These are phyloP conservation scores for Celastrina argiolus DNA, from an alignment of 2,888 invertebrate genomes.

Conservation along the genomic window DNA sequence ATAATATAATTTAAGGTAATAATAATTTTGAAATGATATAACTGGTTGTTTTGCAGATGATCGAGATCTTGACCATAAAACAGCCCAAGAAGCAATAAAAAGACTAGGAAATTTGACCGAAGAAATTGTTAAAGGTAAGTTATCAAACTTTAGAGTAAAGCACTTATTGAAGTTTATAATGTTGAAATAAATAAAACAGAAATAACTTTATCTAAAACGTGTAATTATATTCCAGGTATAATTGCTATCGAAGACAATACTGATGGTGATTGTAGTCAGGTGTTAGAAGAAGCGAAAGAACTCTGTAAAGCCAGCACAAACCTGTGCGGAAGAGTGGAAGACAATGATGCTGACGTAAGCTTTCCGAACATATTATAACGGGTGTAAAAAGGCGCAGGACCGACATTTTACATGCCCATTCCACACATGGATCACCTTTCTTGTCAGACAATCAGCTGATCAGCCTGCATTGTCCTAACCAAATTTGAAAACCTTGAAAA, in stretches of 20 bases:
- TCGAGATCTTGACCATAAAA: slow-evolving; percentile 45
- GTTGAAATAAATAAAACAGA: not conserved
- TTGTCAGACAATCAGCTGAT: too few species aligned
- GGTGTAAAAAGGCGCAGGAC: too few species aligned
- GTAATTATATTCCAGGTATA: slow-evolving; percentile 40
- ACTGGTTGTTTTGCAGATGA: slow-evolving; percentile 37
- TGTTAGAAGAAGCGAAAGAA: slow-evolving; percentile 38
- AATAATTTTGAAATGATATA: not conserved
- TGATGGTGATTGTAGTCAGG: slow-evolving; percentile 36
- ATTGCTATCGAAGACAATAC: slow-evolving; percentile 38
- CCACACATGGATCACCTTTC: too few species aligned
- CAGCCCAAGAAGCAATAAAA: slow-evolving; percentile 44
- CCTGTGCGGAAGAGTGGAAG: slow-evolving; percentile 39
- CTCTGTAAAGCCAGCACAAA: slow-evolving; percentile 41
- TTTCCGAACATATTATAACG: not conserved
- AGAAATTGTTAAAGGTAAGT: slow-evolving; percentile 48
- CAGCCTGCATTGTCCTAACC: too few species aligned
- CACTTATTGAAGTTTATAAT: too few species aligned
- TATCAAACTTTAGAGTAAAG: not conserved
- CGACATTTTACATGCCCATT: too few species aligned
- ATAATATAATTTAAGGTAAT: not conserved
- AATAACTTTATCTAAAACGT: not conserved
- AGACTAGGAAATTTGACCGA: slow-evolving; percentile 49
- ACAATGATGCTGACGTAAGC: slow-evolving; percentile 36
- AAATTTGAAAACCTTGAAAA: too few species aligned